These are phyloP conservation scores for Xiphias gladius DNA, from an alignment of 2,113 vertebrate genomes.

Conservation along the genomic window DNA sequence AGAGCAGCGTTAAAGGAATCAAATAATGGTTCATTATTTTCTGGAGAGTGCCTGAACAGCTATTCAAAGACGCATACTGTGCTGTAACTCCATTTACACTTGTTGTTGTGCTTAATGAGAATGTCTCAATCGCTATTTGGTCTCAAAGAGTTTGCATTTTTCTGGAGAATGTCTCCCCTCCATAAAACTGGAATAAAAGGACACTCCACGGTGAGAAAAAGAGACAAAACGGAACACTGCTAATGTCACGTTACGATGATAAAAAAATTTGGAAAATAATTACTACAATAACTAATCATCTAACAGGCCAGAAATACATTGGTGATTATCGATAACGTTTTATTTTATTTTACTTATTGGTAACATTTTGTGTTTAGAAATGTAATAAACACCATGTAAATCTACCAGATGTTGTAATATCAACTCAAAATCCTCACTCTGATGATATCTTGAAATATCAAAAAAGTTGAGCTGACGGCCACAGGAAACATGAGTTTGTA, in stretches of 20 bases:
- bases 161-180: background rate
- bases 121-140: constrained; percentile 16
- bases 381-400: too few species aligned
- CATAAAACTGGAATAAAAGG: constrained; percentile 3
- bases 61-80: background rate
- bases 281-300: background rate
- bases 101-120: constrained; percentile 6
- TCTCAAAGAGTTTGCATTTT: background rate
- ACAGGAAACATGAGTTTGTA: too few species aligned
- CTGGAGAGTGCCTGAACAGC: background rate
- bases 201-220: background rate
- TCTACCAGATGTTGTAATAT: too few species aligned
- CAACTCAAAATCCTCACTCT: too few species aligned
- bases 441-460: too few species aligned
- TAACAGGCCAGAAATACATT: background rate
- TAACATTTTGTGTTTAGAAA: background rate
- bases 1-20: background rate
- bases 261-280: background rate
- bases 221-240: background rate
- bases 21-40: constrained; percentile 6
- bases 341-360: background rate
- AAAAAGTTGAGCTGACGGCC: too few species aligned
- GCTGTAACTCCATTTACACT: background rate
- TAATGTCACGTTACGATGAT: background rate
- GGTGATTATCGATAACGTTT: too few species aligned